Conservation (phyloP, 2,888 invertebrate genomes). For the Ptychoptera contaminata region DNA sequence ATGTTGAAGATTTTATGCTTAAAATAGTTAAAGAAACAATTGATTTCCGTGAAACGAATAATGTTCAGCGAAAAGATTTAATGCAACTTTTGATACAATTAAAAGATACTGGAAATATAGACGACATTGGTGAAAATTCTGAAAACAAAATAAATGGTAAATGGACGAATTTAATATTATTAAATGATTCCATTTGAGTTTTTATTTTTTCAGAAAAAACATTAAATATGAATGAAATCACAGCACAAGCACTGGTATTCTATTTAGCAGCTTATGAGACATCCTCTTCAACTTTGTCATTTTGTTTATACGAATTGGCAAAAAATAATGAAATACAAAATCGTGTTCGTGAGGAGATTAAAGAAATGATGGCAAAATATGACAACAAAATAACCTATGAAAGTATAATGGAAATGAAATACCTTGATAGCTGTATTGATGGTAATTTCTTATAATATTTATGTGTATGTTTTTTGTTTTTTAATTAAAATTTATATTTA, state of each 20-base stretch:
- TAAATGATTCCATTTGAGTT: too few species aligned
- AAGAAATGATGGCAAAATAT: neutral
- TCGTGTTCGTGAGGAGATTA: neutral
- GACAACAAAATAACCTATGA: neutral
- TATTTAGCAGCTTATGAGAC: constrained; percentile 1
- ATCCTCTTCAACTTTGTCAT: neutral
- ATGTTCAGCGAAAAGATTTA: constrained; percentile 21
- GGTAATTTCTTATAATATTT: neutral
- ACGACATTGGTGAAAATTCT: constrained; percentile 4
- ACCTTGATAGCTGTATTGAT: neutral
- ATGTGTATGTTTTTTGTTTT: too few species aligned
- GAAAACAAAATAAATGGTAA: constrained; percentile 3
- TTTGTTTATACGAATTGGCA: neutral
- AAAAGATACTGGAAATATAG: constrained; percentile 14
- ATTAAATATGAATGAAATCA: neutral
- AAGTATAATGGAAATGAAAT: neutral
- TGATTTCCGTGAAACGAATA: constrained; percentile 18
- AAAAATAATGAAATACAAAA: neutral
- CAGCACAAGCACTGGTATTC: constrained; percentile 1
- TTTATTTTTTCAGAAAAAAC: neutral
- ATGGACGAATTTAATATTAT: too few species aligned
- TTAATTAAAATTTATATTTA: neutral
- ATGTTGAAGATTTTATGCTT: constrained; percentile 20
- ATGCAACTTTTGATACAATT: constrained; percentile 21
- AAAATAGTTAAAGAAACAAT: constrained; percentile 20